Percentiles rank a stretch among this genome's conserved stretches.
Conservation (phyloP, 2,113 vertebrate species). For the Albula glossodonta region DNA sequence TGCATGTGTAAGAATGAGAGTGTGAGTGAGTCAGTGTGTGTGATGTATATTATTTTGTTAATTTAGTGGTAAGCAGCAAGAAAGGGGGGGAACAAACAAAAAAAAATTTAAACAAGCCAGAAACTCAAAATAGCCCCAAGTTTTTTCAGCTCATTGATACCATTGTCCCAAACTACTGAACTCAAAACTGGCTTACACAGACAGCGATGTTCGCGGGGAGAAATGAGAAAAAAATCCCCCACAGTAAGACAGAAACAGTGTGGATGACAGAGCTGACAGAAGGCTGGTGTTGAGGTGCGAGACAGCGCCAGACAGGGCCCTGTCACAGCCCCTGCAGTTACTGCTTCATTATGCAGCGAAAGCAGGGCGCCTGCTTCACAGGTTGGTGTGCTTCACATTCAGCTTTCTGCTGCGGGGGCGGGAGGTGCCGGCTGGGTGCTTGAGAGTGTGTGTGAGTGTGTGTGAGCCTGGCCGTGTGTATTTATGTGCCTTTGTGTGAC, state of each 20-base stretch:
- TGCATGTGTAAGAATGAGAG: neutral
- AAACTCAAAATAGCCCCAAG: neutral
- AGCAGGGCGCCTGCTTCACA: constrained; percentile 15
- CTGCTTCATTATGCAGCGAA: constrained; percentile 30
- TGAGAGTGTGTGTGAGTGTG: neutral
- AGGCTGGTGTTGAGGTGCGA: constrained; percentile 18
- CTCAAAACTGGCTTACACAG: neutral
- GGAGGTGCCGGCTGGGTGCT: neutral
- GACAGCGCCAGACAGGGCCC: constrained; percentile 32
- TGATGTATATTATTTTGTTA: neutral
- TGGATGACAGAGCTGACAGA: neutral
- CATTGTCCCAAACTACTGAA: neutral
- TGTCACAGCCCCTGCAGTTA: constrained; percentile 24
- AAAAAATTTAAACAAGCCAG: no score
- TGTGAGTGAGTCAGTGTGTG: neutral
- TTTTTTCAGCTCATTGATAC: neutral
- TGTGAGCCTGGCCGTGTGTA: no score
- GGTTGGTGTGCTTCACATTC: constrained; percentile 24
- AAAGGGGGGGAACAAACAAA: no score
- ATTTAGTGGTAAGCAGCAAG: neutral
- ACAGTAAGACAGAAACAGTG: neutral
- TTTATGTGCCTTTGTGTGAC: neutral
- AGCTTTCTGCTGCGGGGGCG: neutral
- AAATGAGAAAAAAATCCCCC: neutral
- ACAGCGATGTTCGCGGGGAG: neutral